phyloP scores from a whole-genome alignment of 2,888 invertebrate species.

The Thecophora atra region DNA sequence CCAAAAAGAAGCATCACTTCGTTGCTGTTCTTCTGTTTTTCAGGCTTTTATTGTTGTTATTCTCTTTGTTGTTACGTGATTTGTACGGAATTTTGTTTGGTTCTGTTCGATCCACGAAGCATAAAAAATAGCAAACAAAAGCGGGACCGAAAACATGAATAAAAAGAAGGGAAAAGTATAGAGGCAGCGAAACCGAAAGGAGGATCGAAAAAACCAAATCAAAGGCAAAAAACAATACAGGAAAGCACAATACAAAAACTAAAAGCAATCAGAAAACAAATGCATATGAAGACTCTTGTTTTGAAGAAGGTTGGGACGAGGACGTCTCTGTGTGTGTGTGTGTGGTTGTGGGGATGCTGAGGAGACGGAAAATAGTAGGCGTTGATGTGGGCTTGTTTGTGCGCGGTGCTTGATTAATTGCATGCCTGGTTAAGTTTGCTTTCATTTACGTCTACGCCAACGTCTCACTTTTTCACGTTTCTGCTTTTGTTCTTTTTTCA shows the following conservation, averaged over 20 bases:
- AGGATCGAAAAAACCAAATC: conserved; percentile 4
- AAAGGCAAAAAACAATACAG: conserved; percentile 7
- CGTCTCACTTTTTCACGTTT: conserved; percentile 26
- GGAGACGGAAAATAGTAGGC: conserved; percentile 15
- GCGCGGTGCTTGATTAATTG: conserved; percentile 36
- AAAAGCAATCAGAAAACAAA: not conserved
- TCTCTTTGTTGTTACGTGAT: conserved; percentile 1
- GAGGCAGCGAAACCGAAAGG: not conserved
- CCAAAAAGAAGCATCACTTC: not conserved
- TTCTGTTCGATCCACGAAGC: conserved; percentile 6
- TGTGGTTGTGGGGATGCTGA: not conserved
- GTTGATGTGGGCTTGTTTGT: not conserved
- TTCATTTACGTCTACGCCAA: conserved; percentile 27
- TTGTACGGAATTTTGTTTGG: conserved; percentile 19
- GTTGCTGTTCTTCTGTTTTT: not conserved
- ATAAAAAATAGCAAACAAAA: not conserved
- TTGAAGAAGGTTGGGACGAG: not conserved
- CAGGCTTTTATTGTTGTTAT: not conserved
- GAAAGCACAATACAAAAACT: not conserved
- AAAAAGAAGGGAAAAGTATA: not conserved
- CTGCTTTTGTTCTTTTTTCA: not conserved
- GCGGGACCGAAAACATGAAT: not conserved
- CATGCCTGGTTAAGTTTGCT: conserved; percentile 36
- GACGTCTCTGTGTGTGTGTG: not conserved
- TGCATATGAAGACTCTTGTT: not conserved